Percentiles rank a stretch among this genome's conserved stretches.
Conservation (phyloP, 2,113 vertebrate species). For the Rhinolophus ferrumequinum region DNA sequence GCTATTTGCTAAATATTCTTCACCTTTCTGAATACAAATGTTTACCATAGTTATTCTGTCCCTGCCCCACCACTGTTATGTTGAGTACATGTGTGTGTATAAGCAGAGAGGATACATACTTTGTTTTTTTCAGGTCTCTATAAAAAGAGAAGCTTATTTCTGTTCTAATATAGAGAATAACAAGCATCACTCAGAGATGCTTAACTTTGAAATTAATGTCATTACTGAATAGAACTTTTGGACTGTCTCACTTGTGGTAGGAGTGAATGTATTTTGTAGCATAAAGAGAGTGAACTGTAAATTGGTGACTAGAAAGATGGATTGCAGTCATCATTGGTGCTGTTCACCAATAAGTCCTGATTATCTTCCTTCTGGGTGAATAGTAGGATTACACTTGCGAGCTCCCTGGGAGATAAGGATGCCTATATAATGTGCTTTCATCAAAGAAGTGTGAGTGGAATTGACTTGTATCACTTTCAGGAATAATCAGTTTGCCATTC, state of each 20-base stretch:
- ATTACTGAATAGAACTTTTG: neutral
- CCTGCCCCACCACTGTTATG: neutral
- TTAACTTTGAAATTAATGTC: neutral
- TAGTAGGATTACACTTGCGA: neutral
- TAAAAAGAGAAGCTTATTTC: neutral
- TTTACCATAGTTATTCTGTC: neutral
- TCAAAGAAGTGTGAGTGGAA: neutral
- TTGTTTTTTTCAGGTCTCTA: neutral
- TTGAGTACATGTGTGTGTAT: neutral
- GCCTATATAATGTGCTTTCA: neutral
- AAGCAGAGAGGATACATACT: neutral
- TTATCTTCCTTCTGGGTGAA: neutral
- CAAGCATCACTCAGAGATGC: neutral
- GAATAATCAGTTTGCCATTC: neutral
- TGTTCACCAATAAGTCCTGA: neutral
- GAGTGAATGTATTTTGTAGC: neutral
- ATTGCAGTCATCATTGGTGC: neutral
- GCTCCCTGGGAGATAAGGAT: neutral
- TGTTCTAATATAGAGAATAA: neutral
- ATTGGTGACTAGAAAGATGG: neutral
- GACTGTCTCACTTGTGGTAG: slow-evolving; percentile 3
- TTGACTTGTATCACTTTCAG: neutral
- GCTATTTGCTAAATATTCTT: slow-evolving; percentile 44
- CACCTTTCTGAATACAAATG: neutral
- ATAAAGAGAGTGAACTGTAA: neutral